A percentile compares a stretch with the other conserved stretches of the same genome.
Evolutionary conservation across 2,113 vertebrate genomes (phyloP).

Genomic region (Pituophis catenifer): DNA sequence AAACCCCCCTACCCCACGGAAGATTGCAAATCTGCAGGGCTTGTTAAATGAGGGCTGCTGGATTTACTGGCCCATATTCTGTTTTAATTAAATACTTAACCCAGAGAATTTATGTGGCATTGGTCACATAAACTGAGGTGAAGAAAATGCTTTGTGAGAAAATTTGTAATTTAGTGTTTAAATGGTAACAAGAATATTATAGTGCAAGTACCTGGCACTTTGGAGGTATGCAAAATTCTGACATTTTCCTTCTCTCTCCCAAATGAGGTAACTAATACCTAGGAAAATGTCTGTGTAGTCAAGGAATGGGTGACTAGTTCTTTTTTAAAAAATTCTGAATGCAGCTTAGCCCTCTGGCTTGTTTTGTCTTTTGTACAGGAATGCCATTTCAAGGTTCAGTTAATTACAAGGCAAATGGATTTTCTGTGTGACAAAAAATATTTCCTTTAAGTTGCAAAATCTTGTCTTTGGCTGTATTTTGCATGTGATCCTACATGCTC

Average conservation of each 20-base stretch:
- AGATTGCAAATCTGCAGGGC: not conserved
- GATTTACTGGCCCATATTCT: slow-evolving; percentile 22
- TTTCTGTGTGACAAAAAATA: not conserved
- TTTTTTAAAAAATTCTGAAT: not conserved
- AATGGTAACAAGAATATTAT: not conserved
- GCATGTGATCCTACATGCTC: no score
- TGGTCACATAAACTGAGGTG: slow-evolving; percentile 17
- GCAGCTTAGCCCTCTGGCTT: not conserved
- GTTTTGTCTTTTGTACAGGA: not conserved
- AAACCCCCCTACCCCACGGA: not conserved
- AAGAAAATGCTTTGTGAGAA: slow-evolving; percentile 23
- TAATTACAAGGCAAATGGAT: not conserved
- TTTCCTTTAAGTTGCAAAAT: not conserved
- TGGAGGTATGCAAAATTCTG: not conserved
- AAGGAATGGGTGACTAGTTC: not conserved
- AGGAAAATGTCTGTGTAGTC: not conserved
- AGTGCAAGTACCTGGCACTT: not conserved
- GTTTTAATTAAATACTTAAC: slow-evolving; percentile 42
- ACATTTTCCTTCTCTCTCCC: not conserved
- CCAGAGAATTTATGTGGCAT: slow-evolving; percentile 27
- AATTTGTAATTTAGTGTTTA: slow-evolving; percentile 19
- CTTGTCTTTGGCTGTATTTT: not conserved
- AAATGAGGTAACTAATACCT: not conserved
- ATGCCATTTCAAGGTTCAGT: not conserved
- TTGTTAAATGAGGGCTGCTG: slow-evolving; percentile 10